Conservation (phyloP, 2,113 vertebrate species). For the Athene noctua region DNA sequence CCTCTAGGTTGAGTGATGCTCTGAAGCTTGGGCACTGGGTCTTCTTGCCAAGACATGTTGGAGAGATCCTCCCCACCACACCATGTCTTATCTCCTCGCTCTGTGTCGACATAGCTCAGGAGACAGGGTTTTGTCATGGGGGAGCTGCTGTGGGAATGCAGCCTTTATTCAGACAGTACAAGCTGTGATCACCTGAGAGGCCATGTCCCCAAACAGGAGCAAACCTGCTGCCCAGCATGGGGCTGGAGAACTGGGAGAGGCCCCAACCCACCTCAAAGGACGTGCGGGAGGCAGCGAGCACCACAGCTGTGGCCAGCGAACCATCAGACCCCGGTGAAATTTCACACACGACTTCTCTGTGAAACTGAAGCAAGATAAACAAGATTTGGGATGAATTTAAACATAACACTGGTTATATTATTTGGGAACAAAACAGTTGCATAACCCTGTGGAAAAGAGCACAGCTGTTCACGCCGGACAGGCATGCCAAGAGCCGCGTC, state of each 20-base stretch:
- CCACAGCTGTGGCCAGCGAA: accelerated
- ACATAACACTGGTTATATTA: conserved; percentile 24
- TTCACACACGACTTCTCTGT: conserved; percentile 73
- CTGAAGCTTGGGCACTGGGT: background rate
- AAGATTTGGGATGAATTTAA: conserved; percentile 71
- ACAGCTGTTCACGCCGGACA: background rate
- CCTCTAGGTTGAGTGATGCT: background rate
- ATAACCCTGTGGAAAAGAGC: conserved; percentile 37
- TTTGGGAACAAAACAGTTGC: conserved; percentile 61
- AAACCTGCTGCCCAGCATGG: accelerated
- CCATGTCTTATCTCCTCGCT: background rate
- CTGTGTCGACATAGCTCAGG: accelerated
- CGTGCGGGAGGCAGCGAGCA: accelerated
- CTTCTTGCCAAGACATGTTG: background rate
- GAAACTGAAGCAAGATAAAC: conserved; percentile 75
- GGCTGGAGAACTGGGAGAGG: background rate
- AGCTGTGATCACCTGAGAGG: background rate
- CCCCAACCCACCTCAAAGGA: accelerated
- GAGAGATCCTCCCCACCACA: background rate
- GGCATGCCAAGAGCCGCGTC: background rate
- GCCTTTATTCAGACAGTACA: background rate
- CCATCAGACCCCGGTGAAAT: conserved; percentile 62
- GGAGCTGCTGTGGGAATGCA: background rate
- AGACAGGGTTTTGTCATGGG: accelerated
- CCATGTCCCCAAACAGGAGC: background rate